Percentiles rank a stretch among this genome's conserved stretches.
phyloP scores from a whole-genome alignment of 2,888 invertebrate genomes.

The Acanthacorydalis orientalis region DNA sequence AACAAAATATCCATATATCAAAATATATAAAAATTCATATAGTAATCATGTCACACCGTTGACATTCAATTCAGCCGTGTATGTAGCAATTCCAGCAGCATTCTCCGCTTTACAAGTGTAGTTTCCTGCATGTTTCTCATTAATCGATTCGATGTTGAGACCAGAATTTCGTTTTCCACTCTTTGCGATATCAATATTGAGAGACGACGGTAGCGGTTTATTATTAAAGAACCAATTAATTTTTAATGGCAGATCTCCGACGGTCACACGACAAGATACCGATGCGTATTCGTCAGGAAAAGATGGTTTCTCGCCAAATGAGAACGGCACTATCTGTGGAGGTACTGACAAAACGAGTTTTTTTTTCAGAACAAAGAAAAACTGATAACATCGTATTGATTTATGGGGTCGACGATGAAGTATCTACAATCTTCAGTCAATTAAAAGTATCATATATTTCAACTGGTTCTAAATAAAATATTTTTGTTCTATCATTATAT shows the following conservation, averaged over 20 bases:
- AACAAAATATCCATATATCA: too few relatives aligned
- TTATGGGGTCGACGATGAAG: too few relatives aligned
- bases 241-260: slow-evolving; percentile 48
- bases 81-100: slow-evolving; percentile 35
- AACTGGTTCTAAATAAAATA: too few relatives aligned
- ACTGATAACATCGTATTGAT: too few relatives aligned
- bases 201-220: slow-evolving; percentile 25
- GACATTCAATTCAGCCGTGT: slow-evolving; percentile 38
- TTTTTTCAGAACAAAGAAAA: neutral
- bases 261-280: slow-evolving; percentile 39
- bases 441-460: too few relatives aligned
- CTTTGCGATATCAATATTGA: slow-evolving; percentile 34
- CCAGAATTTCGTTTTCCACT: slow-evolving; percentile 44
- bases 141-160: slow-evolving; percentile 36
- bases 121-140: slow-evolving; percentile 41
- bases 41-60: slow-evolving; percentile 32
- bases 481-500: too few relatives aligned
- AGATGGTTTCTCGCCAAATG: slow-evolving; percentile 40
- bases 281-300: slow-evolving; percentile 42
- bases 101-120: slow-evolving; percentile 47
- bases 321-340: slow-evolving; percentile 35
- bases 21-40: too few relatives aligned
- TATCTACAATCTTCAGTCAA: too few relatives aligned
- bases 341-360: slow-evolving; percentile 21
- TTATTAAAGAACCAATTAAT: slow-evolving; percentile 41